Conservation (phyloP, 1,140 invertebrate genomes). For the Hylyphantes graminicola region DNA sequence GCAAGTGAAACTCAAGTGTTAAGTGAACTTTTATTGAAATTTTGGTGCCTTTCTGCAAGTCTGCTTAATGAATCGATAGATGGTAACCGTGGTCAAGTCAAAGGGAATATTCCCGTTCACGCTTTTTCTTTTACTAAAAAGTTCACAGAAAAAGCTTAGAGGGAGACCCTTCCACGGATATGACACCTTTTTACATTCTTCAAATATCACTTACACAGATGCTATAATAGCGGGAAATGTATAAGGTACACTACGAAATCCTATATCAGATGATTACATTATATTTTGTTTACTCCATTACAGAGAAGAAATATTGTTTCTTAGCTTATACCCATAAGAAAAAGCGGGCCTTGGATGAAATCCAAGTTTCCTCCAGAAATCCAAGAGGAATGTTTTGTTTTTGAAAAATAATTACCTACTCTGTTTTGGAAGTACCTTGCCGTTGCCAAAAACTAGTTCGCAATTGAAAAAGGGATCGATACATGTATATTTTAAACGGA, state of each 20-base stretch:
- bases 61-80: neutral
- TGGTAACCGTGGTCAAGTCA: constrained; percentile 1
- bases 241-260: too few relatives aligned
- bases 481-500: neutral
- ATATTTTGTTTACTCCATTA: too few relatives aligned
- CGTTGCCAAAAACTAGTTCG: constrained; percentile 23
- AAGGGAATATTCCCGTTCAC: neutral
- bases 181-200: too few relatives aligned
- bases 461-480: neutral
- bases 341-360: neutral
- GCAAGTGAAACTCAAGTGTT: neutral
- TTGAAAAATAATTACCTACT: constrained; percentile 35
- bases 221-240: too few relatives aligned
- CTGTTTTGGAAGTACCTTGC: constrained; percentile 13
- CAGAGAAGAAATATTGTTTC: constrained; percentile 10
- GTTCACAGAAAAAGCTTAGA: too few relatives aligned
- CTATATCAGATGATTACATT: too few relatives aligned
- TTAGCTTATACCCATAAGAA: constrained; percentile 8
- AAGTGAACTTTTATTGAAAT: constrained; percentile 8
- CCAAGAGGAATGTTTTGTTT: constrained; percentile 34
- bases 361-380: constrained; percentile 31
- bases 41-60: constrained; percentile 4
- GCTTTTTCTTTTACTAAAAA: too few relatives aligned
- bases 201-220: too few relatives aligned
- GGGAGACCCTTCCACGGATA: too few relatives aligned